These are phyloP conservation scores for Etheostoma cragini DNA, from an alignment of 2,113 vertebrate genomes.

Conservation along the genomic window DNA sequence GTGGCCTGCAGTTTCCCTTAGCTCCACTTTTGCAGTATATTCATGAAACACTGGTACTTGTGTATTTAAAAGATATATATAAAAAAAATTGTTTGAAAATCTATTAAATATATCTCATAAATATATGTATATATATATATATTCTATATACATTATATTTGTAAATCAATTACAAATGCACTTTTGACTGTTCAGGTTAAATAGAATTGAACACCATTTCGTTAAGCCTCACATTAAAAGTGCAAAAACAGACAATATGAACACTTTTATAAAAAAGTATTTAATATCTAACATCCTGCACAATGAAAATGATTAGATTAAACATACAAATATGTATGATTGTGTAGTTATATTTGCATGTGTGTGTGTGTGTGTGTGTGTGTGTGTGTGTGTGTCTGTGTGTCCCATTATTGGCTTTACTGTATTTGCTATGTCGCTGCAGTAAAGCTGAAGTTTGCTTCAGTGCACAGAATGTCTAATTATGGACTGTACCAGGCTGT, in stretches of 20 bases:
- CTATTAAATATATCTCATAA: background rate
- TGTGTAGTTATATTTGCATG: constrained; percentile 14
- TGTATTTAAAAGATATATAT: background rate
- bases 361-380: constrained; percentile 3
- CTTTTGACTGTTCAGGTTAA: background rate
- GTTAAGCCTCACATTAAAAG: background rate
- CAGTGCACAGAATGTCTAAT: constrained; percentile 38
- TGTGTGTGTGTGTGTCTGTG: constrained; percentile 5
- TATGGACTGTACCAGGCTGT: constrained; percentile 36
- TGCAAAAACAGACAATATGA: background rate
- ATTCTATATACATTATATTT: no score
- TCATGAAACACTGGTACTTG: background rate
- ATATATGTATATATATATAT: no score
- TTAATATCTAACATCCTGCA: background rate
- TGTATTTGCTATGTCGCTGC: constrained; percentile 33
- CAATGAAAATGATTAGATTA: background rate
- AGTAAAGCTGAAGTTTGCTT: constrained; percentile 42
- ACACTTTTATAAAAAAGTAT: background rate
- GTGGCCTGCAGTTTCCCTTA: constrained; percentile 5
- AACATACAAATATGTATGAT: background rate
- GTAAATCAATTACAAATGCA: background rate
- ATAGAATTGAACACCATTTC: background rate
- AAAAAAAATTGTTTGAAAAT: background rate
- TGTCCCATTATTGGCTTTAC: constrained; percentile 18
- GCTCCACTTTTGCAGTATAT: background rate